These are phyloP conservation scores for Eristalinus aeneus DNA, from an alignment of 2,888 invertebrate genomes.

Conservation along the genomic window DNA sequence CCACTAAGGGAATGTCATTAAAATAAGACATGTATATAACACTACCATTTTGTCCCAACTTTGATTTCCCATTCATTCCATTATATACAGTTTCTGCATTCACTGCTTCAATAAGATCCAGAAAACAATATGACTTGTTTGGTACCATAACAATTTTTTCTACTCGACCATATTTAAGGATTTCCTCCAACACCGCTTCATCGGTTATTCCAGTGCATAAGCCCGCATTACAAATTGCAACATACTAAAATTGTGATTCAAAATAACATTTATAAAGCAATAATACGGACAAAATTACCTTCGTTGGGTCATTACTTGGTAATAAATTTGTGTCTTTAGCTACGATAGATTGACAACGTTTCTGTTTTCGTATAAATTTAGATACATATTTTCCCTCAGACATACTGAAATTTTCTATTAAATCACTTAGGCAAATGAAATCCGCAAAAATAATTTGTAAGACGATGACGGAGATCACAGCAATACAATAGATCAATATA, in stretches of 20 bases:
- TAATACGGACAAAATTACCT: not conserved
- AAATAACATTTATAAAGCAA: not conserved
- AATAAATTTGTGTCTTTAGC: not conserved
- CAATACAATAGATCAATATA: no score
- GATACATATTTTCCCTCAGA: not conserved
- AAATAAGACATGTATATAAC: slow-evolving; percentile 84
- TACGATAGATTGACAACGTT: not conserved
- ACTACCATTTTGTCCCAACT: slow-evolving; percentile 83
- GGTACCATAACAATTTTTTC: slow-evolving; percentile 86
- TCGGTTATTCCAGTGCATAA: slow-evolving; percentile 89
- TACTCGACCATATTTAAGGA: slow-evolving; percentile 82
- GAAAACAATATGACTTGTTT: slow-evolving; percentile 91
- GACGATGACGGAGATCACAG: no score
- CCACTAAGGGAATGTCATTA: slow-evolving; percentile 72
- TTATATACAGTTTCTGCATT: slow-evolving; percentile 83
- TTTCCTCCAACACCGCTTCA: slow-evolving; percentile 83
- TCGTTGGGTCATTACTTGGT: not conserved
- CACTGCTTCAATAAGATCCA: slow-evolving; percentile 82
- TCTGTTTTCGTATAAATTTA: not conserved
- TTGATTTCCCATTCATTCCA: slow-evolving; percentile 83
- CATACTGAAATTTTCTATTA: not conserved
- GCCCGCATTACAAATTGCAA: slow-evolving; percentile 91
- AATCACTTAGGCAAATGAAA: no score
- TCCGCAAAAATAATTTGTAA: no score
- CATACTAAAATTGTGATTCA: slow-evolving; percentile 67